These are phyloP conservation scores for Enteromius fasciolatus DNA, from an alignment of 2,797 vertebrate genomes.

Conservation along the genomic window DNA sequence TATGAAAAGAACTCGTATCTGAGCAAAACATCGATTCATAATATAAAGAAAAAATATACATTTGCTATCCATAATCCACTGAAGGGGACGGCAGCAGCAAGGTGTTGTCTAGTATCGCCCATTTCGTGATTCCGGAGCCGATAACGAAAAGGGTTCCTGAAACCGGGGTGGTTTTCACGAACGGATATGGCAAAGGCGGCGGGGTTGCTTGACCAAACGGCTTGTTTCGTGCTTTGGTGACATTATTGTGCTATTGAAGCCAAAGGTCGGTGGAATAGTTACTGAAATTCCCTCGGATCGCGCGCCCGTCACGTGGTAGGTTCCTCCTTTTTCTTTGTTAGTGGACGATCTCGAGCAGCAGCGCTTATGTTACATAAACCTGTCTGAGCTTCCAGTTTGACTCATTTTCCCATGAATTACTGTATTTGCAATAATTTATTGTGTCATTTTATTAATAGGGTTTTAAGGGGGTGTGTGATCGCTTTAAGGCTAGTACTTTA, in stretches of 20 bases:
- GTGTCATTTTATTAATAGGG: neutral
- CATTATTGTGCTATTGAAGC: conserved; percentile 67
- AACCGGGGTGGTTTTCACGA: conserved; percentile 59
- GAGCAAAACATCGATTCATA: conserved; percentile 54
- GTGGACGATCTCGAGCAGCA: conserved; percentile 38
- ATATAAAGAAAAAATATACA: conserved; percentile 62
- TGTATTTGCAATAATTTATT: neutral
- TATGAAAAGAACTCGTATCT: conserved; percentile 50
- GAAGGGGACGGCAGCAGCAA: conserved; percentile 66
- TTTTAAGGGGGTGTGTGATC: neutral
- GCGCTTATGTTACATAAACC: conserved; percentile 46
- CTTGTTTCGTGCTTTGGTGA: conserved; percentile 52
- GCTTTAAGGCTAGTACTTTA: neutral
- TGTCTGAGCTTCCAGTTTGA: neutral
- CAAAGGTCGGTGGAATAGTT: conserved; percentile 87
- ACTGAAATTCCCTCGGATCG: conserved; percentile 90
- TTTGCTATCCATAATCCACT: conserved; percentile 66
- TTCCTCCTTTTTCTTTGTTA: conserved; percentile 92
- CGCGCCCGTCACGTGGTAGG: conserved; percentile 96
- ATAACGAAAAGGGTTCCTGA: conserved; percentile 64
- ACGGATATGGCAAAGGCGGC: conserved; percentile 50
- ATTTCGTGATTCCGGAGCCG: conserved; percentile 79
- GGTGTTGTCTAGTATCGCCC: conserved; percentile 77
- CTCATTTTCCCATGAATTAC: neutral
- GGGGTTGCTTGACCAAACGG: conserved; percentile 68